Percentiles rank a stretch among this genome's conserved stretches.
These are phyloP conservation scores for Lobophora halterata DNA, from an alignment of 2,888 invertebrate species.

Conservation along the genomic window DNA sequence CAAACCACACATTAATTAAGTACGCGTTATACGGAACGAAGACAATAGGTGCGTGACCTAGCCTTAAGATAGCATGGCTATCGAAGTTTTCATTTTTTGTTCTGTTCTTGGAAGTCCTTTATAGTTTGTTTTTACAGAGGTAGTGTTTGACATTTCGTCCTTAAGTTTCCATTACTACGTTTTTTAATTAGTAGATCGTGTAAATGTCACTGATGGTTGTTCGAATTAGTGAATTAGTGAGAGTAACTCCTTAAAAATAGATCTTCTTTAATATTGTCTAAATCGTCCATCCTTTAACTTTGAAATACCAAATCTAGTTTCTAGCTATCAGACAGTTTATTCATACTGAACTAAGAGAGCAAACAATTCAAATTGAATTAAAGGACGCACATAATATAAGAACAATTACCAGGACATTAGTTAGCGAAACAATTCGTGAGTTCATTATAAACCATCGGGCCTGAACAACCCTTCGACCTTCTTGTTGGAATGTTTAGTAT, in stretches of 20 bases:
- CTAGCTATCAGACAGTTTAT: conserved; percentile 9
- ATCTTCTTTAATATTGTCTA: conserved; percentile 1
- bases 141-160: no score
- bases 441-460: conserved; percentile 56
- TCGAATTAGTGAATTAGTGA: no score
- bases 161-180: no score
- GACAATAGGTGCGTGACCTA: conserved; percentile 59
- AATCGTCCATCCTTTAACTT: conserved; percentile 4
- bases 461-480: conserved; percentile 44
- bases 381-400: conserved; percentile 36
- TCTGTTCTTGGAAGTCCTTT: conserved; percentile 1
- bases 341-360: no score
- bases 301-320: conserved; percentile 5
- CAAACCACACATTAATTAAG: conserved; percentile 59
- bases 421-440: conserved; percentile 46
- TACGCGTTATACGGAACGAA: conserved; percentile 53
- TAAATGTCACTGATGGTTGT: no score
- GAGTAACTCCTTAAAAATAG: no score
- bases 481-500: conserved; percentile 56
- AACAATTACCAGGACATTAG: conserved; percentile 49
- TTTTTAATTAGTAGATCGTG: no score
- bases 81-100: conserved; percentile 12
- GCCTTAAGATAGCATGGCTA: conserved; percentile 33
- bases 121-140: conserved; percentile 6
- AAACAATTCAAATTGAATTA: conserved; percentile 35